Evolutionary conservation across 2,888 invertebrate genomes (phyloP).

Genomic region (Ethmia dodecea): DNA sequence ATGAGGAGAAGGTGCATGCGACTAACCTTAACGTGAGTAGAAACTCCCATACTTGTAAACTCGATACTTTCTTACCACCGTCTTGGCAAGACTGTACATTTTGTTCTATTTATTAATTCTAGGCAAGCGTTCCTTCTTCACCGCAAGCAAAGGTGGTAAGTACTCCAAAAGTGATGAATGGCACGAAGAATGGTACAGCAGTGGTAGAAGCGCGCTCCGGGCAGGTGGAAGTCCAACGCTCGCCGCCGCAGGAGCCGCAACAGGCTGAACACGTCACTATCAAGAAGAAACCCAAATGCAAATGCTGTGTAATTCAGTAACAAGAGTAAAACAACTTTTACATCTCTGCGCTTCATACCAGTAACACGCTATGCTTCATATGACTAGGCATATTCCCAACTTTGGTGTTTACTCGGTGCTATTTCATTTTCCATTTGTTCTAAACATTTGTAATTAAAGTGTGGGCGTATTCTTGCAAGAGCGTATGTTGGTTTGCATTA

Average conservation of each 20-base stretch:
- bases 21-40: constrained; percentile 58
- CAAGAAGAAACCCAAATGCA: constrained; percentile 97
- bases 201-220: constrained; percentile 60
- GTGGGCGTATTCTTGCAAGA: background rate
- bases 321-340: constrained; percentile 3
- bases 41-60: background rate
- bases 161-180: constrained; percentile 62
- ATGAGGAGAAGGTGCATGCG: constrained; percentile 57
- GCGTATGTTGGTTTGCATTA: no score
- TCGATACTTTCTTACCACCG: no score
- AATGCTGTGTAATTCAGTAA: constrained; percentile 96
- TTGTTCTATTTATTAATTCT: constrained; percentile 13
- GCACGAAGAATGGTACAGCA: constrained; percentile 66
- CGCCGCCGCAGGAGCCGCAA: constrained; percentile 85
- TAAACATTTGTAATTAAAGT: constrained; percentile 6
- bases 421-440: constrained; percentile 40
- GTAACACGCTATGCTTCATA: constrained; percentile 46
- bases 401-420: constrained; percentile 64
- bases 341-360: constrained; percentile 36
- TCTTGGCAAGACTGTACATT: no score
- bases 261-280: constrained; percentile 95
- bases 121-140: constrained; percentile 61
- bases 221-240: constrained; percentile 83
- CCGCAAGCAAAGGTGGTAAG: constrained; percentile 52
- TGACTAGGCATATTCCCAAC: constrained; percentile 28